A percentile compares a stretch with the other conserved stretches of the same genome.
Conservation (phyloP, 2,113 vertebrate species). For the Mionectes macconnelli region DNA sequence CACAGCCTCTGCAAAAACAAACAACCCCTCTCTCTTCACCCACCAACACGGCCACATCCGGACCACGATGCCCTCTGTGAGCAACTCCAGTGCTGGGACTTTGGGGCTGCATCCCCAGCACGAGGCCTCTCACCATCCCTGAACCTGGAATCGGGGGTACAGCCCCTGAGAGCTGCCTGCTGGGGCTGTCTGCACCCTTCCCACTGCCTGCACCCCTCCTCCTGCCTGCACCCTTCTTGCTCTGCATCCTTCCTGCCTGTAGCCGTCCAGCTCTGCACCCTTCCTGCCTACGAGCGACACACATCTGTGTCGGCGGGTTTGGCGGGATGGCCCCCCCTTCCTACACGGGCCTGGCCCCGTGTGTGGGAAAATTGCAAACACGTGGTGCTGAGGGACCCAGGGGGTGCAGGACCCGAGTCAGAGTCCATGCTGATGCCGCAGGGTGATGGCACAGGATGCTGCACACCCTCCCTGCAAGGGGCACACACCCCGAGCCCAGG, state of each 20-base stretch:
- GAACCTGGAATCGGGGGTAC: background rate
- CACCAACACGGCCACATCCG: background rate
- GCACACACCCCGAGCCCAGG: background rate
- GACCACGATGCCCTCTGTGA: background rate
- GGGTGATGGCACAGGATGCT: background rate
- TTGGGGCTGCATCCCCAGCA: accelerated
- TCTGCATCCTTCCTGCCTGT: background rate
- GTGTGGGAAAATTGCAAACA: background rate
- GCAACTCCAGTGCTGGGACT: background rate
- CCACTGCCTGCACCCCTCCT: background rate
- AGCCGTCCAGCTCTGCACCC: background rate
- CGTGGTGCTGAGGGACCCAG: background rate
- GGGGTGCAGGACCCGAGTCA: accelerated
- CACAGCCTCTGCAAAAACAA: background rate
- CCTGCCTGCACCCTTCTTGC: background rate
- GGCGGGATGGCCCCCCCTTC: background rate
- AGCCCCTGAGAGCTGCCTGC: background rate
- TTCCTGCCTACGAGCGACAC: background rate
- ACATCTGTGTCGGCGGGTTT: background rate
- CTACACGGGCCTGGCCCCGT: background rate
- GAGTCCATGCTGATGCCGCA: background rate
- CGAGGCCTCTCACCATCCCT: background rate
- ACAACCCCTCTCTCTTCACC: background rate
- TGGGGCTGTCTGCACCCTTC: background rate
- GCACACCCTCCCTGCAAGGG: background rate